Base-by-base conservation (phyloP, 1,140 invertebrate species). In the Drosophila pandora region DNA sequence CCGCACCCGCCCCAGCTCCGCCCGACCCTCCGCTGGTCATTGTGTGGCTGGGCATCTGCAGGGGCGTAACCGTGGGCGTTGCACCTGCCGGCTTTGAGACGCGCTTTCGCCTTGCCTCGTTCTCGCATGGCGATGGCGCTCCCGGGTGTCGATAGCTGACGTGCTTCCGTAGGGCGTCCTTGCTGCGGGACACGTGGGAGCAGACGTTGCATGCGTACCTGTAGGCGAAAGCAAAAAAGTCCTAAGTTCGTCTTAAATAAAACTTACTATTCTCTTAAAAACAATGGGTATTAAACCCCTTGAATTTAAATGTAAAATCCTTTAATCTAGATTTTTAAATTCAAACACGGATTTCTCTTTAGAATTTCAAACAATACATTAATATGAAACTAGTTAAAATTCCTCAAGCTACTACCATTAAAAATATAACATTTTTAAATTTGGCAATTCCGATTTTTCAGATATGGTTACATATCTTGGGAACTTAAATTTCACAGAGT, bases 81-180 rank as follows among this genome's bases (percentile, higher is more conserved):
- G 79, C 45, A 28, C 58, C 60, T 0, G 76, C 60, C 2, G 76
- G 32, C 54, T 90, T 91, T 13, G 84, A 73, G 5, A 91, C 79
- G 10, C 91, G 77, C 43, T 92, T 92, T 5, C 90, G 72, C 3
- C 90, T 73, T 0, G 90, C 84, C 45, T 92, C 91, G 13, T 83
- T 89, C 55, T 92, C 91, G 39, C 91, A 92, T 2, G 91, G 90
- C 4, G 85, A 90, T 3, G 90, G 90, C 17, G 90, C 88, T 83
- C 94, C 94, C 2, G 96, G 94, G 92, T 97, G 96, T 68, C 96
- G 93, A 81, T 97, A 97, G 1, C 96, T 96, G 21, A 97, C 96
- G 82, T 97, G 97, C 91, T 97, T 97, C 52, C 97, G 93, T 37
- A 97, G 92, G 12, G 97, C 96, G 91, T 97, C 96, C 68, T 96